Base-by-base conservation (phyloP, 2,113 vertebrate genomes). In the Petaurus breviceps region DNA sequence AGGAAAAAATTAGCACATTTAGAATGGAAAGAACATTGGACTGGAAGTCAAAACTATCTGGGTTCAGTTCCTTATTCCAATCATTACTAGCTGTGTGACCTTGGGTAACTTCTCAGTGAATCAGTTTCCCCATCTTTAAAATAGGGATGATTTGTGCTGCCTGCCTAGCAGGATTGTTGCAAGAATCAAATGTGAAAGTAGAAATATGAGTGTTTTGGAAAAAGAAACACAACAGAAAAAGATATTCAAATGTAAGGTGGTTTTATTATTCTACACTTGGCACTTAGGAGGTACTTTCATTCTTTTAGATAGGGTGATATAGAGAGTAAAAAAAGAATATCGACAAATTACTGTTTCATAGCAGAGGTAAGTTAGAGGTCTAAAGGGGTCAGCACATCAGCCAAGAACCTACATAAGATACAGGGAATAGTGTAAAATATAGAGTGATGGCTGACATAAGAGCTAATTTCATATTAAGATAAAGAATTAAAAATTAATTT, bases 261-360 rank as follows among this genome's bases (percentile, higher is more conserved):
- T 43, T 77, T n/a, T 84, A 84, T 84, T 84, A 94, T 95, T 95
- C 96, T 84, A 93, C 92, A 95, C 89, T n/a, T 93, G 55, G 55
- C 51, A 90, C 37, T 84, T 89, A 54, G 68, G 51, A 93, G 90
- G 43, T 28, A 31, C 89, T 51, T 55, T 94, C 53, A 61, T 46
- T 90, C 68, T 77, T 57, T 90, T 90, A 94, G 57, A 92, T 51
- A 25, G 6, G 10, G 28, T 57, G 50, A 14, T 84, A 1, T 43
- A 90, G 47, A 68, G 90, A 46, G 89, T 1, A 51, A 46, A 49
- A 51, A 37, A 89, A 31, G 1, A 93, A 6, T 10, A 68, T 89
- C 68, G 47, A n/a, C 2, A 28, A 84, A 84, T 91, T 53, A 28
- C 51, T 91, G 8, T 26, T 90, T 52, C 11, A n/a, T 47, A 91